Evolutionary conservation across 2,797 vertebrate genomes (phyloP).

Genomic region (Cuniculus paca): DNA sequence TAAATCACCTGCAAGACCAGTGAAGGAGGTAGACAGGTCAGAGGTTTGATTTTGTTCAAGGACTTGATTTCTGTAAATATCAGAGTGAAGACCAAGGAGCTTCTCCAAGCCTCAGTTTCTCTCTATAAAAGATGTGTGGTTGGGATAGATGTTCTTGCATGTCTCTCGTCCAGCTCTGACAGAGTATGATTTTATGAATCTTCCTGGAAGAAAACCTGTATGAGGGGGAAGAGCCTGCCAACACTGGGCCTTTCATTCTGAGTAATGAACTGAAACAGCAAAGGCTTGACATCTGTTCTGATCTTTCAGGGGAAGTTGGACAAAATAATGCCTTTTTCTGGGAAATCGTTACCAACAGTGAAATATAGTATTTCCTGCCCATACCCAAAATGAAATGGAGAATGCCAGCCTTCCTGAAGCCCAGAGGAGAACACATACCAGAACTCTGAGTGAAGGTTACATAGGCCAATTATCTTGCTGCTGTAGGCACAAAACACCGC

Average conservation of each 20-base stretch:
- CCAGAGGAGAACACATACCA: slow-evolving; percentile 3
- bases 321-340: slow-evolving; percentile 80
- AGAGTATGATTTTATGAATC: slow-evolving; percentile 78
- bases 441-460: neutral
- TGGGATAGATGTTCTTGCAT: slow-evolving; percentile 30
- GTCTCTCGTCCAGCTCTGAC: slow-evolving; percentile 56
- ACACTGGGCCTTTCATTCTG: slow-evolving; percentile 76
- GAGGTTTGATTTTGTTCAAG: neutral
- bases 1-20: neutral
- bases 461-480: slow-evolving; percentile 57
- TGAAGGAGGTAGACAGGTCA: neutral
- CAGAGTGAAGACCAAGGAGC: neutral
- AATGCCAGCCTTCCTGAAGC: slow-evolving; percentile 41
- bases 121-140: neutral
- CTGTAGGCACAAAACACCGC: neutral
- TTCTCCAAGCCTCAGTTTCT: slow-evolving; percentile 72
- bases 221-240: slow-evolving; percentile 74
- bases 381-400: slow-evolving; percentile 70
- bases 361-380: slow-evolving; percentile 74
- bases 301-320: slow-evolving; percentile 78
- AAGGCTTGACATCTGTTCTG: slow-evolving; percentile 79
- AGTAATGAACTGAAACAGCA: slow-evolving; percentile 78
- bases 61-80: neutral
- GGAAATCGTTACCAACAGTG: slow-evolving; percentile 63
- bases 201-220: slow-evolving; percentile 67